phyloP scores from a whole-genome alignment of 2,113 vertebrate genomes.

The Tetraodon nigroviridis region DNA sequence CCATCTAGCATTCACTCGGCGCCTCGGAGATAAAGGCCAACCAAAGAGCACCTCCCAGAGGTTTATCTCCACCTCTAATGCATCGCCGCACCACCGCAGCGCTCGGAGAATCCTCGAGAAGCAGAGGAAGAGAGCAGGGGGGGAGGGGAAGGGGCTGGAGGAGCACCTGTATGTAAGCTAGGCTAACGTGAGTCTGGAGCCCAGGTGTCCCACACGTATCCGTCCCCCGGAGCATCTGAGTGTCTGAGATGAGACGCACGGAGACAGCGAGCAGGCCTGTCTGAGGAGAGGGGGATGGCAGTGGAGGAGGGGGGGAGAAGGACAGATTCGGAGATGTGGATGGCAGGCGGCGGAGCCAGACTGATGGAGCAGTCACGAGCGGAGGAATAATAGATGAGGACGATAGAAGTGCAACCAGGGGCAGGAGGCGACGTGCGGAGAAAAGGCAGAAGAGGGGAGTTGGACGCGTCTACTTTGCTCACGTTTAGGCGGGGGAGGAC shows the following conservation, averaged over 20 bases:
- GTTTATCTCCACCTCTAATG: constrained; percentile 44
- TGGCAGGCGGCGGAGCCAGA: constrained; percentile 52
- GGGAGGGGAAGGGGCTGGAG: not conserved
- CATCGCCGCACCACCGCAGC: constrained; percentile 31
- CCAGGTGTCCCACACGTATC: not conserved
- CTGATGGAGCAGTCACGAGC: constrained; percentile 68
- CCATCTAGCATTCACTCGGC: constrained; percentile 62
- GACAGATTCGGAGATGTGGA: constrained; percentile 60
- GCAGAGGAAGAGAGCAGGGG: constrained; percentile 13
- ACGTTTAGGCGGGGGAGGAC: constrained; percentile 25
- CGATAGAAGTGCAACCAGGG: constrained; percentile 78
- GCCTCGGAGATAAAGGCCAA: constrained; percentile 59
- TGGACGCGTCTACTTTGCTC: constrained; percentile 26
- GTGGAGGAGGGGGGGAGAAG: constrained; percentile 31
- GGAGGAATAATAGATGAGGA: constrained; percentile 76
- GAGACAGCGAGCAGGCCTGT: constrained; percentile 7
- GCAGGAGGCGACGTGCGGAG: constrained; percentile 37
- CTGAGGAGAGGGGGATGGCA: constrained; percentile 42
- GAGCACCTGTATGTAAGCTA: too few species aligned
- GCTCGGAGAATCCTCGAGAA: not conserved
- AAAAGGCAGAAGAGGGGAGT: constrained; percentile 17
- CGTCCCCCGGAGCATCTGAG: constrained; percentile 21
- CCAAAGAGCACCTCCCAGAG: constrained; percentile 62
- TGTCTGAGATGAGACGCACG: constrained; percentile 6
- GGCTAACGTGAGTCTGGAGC: not conserved